Conservation (phyloP, 2,797 vertebrate genomes). For the Melopsittacus undulatus region DNA sequence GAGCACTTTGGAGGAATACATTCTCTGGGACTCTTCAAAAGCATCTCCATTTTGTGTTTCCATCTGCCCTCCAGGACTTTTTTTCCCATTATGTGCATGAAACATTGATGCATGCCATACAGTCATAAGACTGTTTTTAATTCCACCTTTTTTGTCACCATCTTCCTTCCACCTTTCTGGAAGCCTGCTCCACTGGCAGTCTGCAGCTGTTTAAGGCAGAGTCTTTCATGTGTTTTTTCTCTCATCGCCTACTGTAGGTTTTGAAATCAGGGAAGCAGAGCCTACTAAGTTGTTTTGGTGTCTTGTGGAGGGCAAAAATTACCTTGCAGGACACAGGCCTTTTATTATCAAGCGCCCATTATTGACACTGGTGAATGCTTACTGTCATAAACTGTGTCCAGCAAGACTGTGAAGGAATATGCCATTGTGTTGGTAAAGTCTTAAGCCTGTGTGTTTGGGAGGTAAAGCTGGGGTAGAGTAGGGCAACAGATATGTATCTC, state of each 20-base stretch:
- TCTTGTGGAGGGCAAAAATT: neutral
- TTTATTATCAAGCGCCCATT: accelerated
- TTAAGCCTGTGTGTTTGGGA: neutral
- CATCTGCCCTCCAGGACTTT: conserved; percentile 28
- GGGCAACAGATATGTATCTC: neutral
- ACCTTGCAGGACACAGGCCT: neutral
- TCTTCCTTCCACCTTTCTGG: conserved; percentile 59
- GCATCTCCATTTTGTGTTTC: conserved; percentile 12
- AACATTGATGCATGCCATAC: neutral
- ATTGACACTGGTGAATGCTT: neutral
- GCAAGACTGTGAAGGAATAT: neutral
- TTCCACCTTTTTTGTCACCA: conserved; percentile 30
- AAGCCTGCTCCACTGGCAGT: conserved; percentile 6
- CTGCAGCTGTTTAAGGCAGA: conserved; percentile 13
- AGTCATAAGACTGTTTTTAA: conserved; percentile 42
- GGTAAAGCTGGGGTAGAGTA: neutral
- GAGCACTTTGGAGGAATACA: neutral
- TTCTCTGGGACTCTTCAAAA: neutral
- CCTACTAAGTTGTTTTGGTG: neutral
- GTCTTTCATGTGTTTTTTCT: neutral
- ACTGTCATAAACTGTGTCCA: neutral
- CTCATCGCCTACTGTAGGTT: neutral
- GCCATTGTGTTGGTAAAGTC: neutral
- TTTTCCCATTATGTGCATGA: neutral
- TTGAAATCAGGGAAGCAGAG: neutral